These are phyloP conservation scores for Merluccius polli DNA, from an alignment of 2,797 vertebrate species.

Conservation along the genomic window DNA sequence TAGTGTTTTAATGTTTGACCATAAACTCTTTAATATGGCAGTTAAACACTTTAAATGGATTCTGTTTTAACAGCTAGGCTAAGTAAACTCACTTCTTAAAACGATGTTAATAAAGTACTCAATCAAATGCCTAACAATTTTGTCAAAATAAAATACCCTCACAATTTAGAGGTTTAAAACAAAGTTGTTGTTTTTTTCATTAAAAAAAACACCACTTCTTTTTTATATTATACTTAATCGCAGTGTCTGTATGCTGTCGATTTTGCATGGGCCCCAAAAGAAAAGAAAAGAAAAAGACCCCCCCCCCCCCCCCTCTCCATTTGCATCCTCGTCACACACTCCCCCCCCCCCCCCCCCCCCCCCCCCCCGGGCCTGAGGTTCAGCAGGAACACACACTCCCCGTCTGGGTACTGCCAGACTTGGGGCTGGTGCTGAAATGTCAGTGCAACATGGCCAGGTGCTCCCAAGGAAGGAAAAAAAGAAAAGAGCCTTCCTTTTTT, in stretches of 20 bases:
- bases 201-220: too few species aligned
- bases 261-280: neutral
- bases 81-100: neutral
- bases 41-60: neutral
- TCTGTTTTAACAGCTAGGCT: neutral
- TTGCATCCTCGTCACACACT: neutral
- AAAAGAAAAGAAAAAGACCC: neutral
- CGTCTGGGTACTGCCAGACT: neutral
- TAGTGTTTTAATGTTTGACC: neutral
- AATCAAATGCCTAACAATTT: neutral
- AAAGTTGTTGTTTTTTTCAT: neutral
- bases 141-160: neutral
- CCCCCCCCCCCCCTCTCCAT: too few species aligned
- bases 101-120: neutral
- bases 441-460: conserved; percentile 3
- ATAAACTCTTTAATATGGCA: neutral
- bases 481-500: neutral
- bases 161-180: neutral
- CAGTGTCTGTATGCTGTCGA: neutral
- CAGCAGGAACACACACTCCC: neutral
- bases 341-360: neutral
- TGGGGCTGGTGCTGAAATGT: conserved; percentile 8
- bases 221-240: too few species aligned
- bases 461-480: neutral
- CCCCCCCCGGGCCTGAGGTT: neutral